Conservation (phyloP, 2,888 invertebrate genomes). For the Artemia sinica region DNA sequence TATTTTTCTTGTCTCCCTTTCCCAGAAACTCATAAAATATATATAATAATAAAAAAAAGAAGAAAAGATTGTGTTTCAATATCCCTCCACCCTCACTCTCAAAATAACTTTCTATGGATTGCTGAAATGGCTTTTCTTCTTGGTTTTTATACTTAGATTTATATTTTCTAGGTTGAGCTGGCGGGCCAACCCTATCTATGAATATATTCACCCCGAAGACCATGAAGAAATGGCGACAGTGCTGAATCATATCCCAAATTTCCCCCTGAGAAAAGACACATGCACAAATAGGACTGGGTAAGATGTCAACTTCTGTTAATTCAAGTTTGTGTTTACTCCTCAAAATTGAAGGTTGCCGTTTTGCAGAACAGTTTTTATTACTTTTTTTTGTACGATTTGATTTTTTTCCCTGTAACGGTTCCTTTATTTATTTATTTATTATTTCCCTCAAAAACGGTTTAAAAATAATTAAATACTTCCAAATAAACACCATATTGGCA, state of each 20-base stretch:
- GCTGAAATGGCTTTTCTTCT: too few species aligned
- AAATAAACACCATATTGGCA: too few species aligned
- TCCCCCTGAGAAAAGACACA: background rate
- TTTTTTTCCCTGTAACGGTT: background rate
- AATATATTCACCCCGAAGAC: conserved; percentile 89
- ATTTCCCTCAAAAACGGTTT: too few species aligned
- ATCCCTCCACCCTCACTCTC: too few species aligned
- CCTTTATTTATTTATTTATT: too few species aligned
- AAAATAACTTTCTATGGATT: too few species aligned
- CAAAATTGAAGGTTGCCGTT: conserved; percentile 8
- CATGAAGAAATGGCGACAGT: conserved; percentile 87
- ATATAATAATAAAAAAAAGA: too few species aligned
- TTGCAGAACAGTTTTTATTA: background rate
- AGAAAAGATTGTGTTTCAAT: too few species aligned
- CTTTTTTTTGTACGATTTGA: background rate
- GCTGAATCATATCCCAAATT: conserved; percentile 37
- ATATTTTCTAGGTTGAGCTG: conserved; percentile 60
- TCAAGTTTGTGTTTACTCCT: conserved; percentile 19
- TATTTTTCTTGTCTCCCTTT: too few species aligned
- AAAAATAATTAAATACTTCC: too few species aligned
- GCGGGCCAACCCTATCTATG: conserved; percentile 94
- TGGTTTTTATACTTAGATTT: background rate
- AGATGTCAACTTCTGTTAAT: background rate
- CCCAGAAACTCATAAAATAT: too few species aligned
- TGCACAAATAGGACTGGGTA: background rate